These are phyloP conservation scores for Heterochromis multidens DNA, from an alignment of 2,113 vertebrate species.

Conservation along the genomic window DNA sequence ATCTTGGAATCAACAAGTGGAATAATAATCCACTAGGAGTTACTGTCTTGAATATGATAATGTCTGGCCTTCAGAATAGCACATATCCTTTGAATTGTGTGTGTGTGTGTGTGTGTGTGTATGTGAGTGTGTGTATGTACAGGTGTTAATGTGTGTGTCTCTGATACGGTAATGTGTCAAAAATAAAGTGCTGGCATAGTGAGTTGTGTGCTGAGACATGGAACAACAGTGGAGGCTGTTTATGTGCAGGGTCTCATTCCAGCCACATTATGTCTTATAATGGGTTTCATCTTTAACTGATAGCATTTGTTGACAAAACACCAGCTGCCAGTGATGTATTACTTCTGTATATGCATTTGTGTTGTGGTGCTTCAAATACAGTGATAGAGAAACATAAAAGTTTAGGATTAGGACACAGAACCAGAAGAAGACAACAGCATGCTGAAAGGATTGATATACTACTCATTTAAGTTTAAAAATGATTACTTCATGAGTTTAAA, in stretches of 20 bases:
- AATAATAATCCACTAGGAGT: not conserved
- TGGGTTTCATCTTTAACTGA: conserved; percentile 38
- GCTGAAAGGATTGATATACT: not conserved
- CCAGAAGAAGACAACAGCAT: not conserved
- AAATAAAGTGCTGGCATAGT: conserved; percentile 30
- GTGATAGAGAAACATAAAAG: not conserved
- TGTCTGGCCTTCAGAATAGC: not conserved
- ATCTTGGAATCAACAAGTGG: not conserved
- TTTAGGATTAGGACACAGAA: not conserved
- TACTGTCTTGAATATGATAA: not conserved
- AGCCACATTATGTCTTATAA: conserved; percentile 34
- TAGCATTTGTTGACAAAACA: conserved; percentile 8
- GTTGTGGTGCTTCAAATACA: not conserved
- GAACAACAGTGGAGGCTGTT: conserved; percentile 15
- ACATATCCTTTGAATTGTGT: not conserved
- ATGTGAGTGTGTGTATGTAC: not conserved
- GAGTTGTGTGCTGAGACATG: not conserved
- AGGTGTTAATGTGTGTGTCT: conserved; percentile 16
- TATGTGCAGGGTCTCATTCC: conserved; percentile 9
- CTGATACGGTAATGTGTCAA: conserved; percentile 24
- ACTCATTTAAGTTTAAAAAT: not conserved
- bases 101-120: not conserved
- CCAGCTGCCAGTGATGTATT: not conserved
- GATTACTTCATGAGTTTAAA: too few species aligned
- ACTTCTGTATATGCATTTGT: not conserved